Percentiles rank a stretch among this genome's conserved stretches.
These are phyloP conservation scores for Ploceus nigricollis DNA, from an alignment of 2,113 vertebrate genomes.

Conservation along the genomic window DNA sequence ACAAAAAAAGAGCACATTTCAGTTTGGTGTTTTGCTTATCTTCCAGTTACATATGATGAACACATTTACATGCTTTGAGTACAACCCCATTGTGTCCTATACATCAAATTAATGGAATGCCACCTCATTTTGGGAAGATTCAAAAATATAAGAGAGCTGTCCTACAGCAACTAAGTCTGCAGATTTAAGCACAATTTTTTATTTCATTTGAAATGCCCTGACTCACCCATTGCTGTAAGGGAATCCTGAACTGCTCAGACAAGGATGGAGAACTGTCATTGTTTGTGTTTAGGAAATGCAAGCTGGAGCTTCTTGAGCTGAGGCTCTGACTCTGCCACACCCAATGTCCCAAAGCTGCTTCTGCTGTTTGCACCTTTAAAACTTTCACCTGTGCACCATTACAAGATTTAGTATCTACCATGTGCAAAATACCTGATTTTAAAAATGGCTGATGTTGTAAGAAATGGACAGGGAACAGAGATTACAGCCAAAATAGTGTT, in stretches of 20 bases:
- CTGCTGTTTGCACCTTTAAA: background rate
- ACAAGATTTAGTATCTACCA: background rate
- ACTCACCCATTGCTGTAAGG: background rate
- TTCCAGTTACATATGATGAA: background rate
- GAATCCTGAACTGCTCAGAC: background rate
- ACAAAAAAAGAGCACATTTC: background rate
- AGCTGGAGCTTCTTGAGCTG: background rate
- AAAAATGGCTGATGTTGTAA: background rate
- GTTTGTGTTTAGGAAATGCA: fast-evolving
- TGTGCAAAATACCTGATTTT: background rate
- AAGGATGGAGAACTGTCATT: background rate
- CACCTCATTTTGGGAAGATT: background rate
- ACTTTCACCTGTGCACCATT: background rate
- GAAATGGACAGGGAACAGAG: background rate
- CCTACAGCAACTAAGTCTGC: background rate
- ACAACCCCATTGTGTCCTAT: background rate
- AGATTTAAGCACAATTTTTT: background rate
- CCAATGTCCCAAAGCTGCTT: background rate
- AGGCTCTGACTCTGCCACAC: background rate
- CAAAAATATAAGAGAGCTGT: background rate
- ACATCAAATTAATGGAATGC: background rate
- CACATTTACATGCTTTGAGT: background rate
- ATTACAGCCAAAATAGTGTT: background rate
- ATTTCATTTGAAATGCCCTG: background rate
- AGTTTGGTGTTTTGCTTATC: background rate